Evolutionary conservation across 2,888 invertebrate genomes (phyloP).

Genomic region (Adelognathus sp.): DNA sequence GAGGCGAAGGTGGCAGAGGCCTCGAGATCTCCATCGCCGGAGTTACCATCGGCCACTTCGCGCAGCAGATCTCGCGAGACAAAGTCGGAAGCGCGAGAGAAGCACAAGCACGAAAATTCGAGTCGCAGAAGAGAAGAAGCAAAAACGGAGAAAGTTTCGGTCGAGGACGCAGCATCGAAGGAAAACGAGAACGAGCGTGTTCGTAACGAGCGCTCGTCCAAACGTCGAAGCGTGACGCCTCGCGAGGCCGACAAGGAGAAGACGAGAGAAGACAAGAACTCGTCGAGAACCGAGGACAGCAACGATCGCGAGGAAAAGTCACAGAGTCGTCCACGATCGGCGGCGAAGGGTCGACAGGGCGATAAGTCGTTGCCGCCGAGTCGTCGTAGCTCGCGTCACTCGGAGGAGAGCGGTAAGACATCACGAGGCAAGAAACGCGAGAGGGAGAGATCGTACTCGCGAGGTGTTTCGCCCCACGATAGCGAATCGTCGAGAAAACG

Average conservation of each 20-base stretch:
- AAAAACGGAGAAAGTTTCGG: background rate
- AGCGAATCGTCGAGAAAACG: slow-evolving; percentile 36
- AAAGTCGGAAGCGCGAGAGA: background rate
- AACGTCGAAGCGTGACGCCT: slow-evolving; percentile 13
- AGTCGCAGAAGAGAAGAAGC: too few species aligned
- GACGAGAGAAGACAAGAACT: background rate
- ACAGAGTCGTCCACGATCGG: slow-evolving; percentile 14
- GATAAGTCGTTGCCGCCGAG: slow-evolving; percentile 30
- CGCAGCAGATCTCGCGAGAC: background rate
- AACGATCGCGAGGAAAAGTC: slow-evolving; percentile 20
- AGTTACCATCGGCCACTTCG: background rate
- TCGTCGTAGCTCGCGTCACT: slow-evolving; percentile 44
- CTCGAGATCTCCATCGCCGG: slow-evolving; percentile 16
- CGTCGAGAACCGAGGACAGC: slow-evolving; percentile 9
- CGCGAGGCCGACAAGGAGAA: slow-evolving; percentile 15
- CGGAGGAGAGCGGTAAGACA: slow-evolving; percentile 38
- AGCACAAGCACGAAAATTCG: too few species aligned
- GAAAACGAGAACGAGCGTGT: background rate
- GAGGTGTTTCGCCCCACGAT: slow-evolving; percentile 44
- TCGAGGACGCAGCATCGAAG: background rate
- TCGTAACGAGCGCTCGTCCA: slow-evolving; percentile 17
- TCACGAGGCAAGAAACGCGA: slow-evolving; percentile 39
- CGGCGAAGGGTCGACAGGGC: slow-evolving; percentile 20
- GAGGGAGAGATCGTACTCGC: slow-evolving; percentile 43
- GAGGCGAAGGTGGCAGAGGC: background rate